These are phyloP conservation scores for Neomicropteryx cornuta DNA, from an alignment of 1,140 invertebrate genomes.

Conservation along the genomic window DNA sequence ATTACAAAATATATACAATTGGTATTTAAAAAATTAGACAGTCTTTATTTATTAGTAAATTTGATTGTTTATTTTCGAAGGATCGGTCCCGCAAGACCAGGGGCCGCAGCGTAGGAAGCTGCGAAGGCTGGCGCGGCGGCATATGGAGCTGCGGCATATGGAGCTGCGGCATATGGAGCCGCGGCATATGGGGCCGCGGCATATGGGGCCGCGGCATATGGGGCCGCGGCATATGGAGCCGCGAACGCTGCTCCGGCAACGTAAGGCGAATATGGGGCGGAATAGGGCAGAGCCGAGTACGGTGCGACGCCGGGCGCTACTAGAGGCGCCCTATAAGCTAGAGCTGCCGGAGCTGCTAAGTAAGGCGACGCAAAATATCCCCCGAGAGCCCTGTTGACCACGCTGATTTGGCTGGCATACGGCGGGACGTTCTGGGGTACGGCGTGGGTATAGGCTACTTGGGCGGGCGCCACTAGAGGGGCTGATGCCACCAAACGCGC, in stretches of 20 bases:
- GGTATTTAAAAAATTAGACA: too few relatives aligned
- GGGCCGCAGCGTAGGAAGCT: slow-evolving; percentile 19
- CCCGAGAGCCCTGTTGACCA: slow-evolving; percentile 31
- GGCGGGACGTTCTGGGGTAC: slow-evolving; percentile 43
- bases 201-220: slow-evolving; percentile 10
- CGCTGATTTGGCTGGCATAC: slow-evolving; percentile 39
- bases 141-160: slow-evolving; percentile 18
- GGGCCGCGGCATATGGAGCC: slow-evolving; percentile 9
- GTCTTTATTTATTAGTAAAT: background rate
- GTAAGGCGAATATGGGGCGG: slow-evolving; percentile 9
- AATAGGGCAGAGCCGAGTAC: slow-evolving; percentile 3
- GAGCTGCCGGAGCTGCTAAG: slow-evolving; percentile 8
- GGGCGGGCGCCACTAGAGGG: slow-evolving; percentile 25
- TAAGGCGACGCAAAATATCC: slow-evolving; percentile 9
- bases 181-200: slow-evolving; percentile 17
- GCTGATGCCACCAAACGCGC: slow-evolving; percentile 22
- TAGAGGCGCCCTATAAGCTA: slow-evolving; percentile 2
- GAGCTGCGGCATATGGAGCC: slow-evolving; percentile 13
- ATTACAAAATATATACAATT: too few relatives aligned
- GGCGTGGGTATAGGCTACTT: slow-evolving; percentile 30
- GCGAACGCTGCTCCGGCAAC: slow-evolving; percentile 8
- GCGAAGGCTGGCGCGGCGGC: slow-evolving; percentile 11
- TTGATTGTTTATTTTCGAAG: background rate
- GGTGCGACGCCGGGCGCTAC: background rate
- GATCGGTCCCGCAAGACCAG: background rate